Evolutionary conservation across 2,797 vertebrate species (phyloP).

Genomic region (Onychomys leucogaster): DNA sequence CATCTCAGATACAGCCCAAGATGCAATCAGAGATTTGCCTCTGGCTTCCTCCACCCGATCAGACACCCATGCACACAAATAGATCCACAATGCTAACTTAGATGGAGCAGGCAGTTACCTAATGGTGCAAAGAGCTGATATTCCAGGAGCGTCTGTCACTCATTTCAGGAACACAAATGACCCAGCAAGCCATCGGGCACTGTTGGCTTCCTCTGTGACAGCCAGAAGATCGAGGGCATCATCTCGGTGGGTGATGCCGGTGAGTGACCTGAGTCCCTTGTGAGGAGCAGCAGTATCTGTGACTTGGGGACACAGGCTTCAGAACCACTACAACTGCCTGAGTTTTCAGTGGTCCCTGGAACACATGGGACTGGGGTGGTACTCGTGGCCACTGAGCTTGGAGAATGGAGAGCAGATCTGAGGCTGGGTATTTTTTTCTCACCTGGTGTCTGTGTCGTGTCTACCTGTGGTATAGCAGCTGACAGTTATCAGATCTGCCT

Average conservation of each 20-base stretch:
- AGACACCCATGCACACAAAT: neutral
- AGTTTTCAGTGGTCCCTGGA: neutral
- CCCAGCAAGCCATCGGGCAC: neutral
- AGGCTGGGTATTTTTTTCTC: neutral
- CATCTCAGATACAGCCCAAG: neutral
- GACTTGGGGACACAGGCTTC: neutral
- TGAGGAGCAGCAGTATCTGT: neutral
- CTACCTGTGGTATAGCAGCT: neutral
- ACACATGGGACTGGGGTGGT: neutral
- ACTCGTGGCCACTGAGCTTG: neutral
- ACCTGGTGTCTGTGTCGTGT: neutral
- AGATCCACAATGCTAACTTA: neutral
- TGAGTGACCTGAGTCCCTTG: neutral
- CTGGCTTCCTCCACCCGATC: neutral
- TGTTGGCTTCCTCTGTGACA: neutral
- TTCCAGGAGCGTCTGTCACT: neutral
- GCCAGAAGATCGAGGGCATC: neutral
- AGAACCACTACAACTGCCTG: too few species aligned
- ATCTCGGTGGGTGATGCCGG: fast-evolving
- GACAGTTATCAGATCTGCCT: neutral
- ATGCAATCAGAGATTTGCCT: neutral
- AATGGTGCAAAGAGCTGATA: neutral
- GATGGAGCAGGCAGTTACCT: neutral
- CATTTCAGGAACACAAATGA: neutral
- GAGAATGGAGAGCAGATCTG: neutral